Evolutionary conservation across 2,113 vertebrate genomes (phyloP).

Genomic region (Canis aureus): DNA sequence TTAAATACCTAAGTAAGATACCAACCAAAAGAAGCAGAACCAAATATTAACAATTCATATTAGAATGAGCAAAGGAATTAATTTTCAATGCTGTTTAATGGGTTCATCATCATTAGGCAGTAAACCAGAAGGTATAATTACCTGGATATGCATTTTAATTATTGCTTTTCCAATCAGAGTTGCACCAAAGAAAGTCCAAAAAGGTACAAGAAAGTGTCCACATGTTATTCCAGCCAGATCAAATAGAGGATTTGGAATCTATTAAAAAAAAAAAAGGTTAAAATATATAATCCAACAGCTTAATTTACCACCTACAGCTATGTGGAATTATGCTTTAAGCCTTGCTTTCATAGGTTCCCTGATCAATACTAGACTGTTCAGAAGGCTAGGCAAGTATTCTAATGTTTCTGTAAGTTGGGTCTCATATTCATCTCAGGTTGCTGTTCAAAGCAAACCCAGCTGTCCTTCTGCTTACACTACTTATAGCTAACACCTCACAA

Average conservation of each 20-base stretch:
- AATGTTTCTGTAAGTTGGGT: background rate
- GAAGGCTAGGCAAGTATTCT: background rate
- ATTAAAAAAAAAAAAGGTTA: constrained; percentile 34
- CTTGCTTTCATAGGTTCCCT: background rate
- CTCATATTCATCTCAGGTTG: background rate
- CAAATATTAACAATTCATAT: constrained; percentile 63
- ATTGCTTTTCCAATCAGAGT: constrained; percentile 97
- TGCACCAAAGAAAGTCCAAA: constrained; percentile 99
- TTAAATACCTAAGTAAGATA: constrained; percentile 77
- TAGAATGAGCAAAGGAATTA: background rate
- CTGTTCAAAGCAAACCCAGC: background rate
- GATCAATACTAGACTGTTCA: background rate
- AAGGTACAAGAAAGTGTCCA: constrained; percentile 95
- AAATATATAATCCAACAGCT: constrained; percentile 15
- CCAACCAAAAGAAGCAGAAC: constrained; percentile 67
- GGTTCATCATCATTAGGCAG: background rate
- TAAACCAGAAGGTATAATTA: constrained; percentile 83
- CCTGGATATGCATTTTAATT: constrained; percentile 99
- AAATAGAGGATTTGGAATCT: constrained; percentile 96
- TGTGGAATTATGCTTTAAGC: background rate
- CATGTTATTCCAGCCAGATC: constrained; percentile 97
- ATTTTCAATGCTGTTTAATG: background rate
- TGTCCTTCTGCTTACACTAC: background rate
- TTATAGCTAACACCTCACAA: background rate
- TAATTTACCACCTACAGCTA: background rate